Percentiles rank a stretch among this genome's conserved stretches.
phyloP scores from a whole-genome alignment of 1,140 invertebrate species.

The Berghia stephanieae region DNA sequence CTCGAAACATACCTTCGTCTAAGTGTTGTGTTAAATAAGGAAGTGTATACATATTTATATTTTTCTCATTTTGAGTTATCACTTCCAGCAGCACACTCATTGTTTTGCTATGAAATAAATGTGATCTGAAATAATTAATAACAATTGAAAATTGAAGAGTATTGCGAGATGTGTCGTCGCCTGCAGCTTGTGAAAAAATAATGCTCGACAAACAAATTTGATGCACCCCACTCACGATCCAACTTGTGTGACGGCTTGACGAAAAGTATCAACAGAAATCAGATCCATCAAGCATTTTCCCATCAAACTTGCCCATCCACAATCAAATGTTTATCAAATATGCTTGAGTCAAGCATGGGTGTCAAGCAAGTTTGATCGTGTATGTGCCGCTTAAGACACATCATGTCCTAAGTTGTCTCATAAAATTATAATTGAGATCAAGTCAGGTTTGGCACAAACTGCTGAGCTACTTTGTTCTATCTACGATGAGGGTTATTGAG shows the following conservation, averaged over 20 bases:
- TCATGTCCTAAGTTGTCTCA: too few relatives aligned
- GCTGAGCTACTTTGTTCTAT: too few relatives aligned
- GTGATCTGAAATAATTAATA: neutral
- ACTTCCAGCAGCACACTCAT: too few relatives aligned
- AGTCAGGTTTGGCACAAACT: too few relatives aligned
- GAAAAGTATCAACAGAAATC: conserved; percentile 19
- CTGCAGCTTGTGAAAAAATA: neutral
- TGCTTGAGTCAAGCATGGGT: neutral
- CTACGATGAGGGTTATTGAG: too few relatives aligned
- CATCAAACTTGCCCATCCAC: conserved; percentile 18
- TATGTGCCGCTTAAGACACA: neutral
- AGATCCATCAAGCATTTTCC: conserved; percentile 12
- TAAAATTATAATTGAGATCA: too few relatives aligned
- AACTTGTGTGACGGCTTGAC: conserved; percentile 16
- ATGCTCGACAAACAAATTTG: conserved; percentile 9
- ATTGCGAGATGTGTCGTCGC: too few relatives aligned
- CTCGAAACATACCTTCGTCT: too few relatives aligned
- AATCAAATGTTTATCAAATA: neutral
- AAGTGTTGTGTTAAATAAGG: too few relatives aligned
- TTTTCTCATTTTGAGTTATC: too few relatives aligned
- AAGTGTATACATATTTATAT: too few relatives aligned
- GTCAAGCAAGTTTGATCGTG: conserved; percentile 12
- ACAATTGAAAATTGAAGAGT: neutral
- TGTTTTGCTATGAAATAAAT: neutral
- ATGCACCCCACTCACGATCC: conserved; percentile 5